These are phyloP conservation scores for Cephalopterus ornatus DNA, from an alignment of 2,113 vertebrate species.

Conservation along the genomic window DNA sequence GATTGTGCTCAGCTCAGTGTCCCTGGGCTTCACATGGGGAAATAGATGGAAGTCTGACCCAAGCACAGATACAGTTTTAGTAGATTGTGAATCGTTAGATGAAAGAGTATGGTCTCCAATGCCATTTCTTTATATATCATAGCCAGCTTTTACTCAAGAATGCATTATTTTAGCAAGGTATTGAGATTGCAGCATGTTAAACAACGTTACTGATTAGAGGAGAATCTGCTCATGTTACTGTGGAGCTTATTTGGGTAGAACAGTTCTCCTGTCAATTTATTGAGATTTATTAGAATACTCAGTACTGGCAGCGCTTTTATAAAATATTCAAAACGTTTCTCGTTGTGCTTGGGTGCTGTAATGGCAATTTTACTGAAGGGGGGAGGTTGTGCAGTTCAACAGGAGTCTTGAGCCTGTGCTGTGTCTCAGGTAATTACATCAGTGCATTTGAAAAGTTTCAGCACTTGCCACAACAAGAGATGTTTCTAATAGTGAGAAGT, in stretches of 20 bases:
- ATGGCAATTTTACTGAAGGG: not conserved
- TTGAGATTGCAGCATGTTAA: not conserved
- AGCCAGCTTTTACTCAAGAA: conserved; percentile 1
- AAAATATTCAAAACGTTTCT: not conserved
- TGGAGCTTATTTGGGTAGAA: not conserved
- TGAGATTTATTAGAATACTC: not conserved
- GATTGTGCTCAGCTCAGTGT: not conserved
- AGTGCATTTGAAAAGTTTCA: not conserved
- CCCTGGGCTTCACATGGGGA: not conserved
- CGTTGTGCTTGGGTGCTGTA: not conserved
- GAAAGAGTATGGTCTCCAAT: not conserved
- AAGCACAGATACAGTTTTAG: not conserved
- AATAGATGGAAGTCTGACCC: conserved; percentile 7
- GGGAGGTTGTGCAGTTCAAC: not conserved
- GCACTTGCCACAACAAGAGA: not conserved
- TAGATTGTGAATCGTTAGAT: not conserved
- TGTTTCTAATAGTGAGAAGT: not conserved
- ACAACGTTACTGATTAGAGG: not conserved
- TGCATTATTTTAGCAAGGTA: not conserved
- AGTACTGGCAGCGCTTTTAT: not conserved
- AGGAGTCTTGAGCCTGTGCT: not conserved
- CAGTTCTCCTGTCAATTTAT: not conserved
- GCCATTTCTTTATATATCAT: not conserved
- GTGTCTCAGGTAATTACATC: not conserved
- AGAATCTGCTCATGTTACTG: not conserved